Base-by-base conservation (phyloP, 1,140 invertebrate genomes). In the Phortica variegata region DNA sequence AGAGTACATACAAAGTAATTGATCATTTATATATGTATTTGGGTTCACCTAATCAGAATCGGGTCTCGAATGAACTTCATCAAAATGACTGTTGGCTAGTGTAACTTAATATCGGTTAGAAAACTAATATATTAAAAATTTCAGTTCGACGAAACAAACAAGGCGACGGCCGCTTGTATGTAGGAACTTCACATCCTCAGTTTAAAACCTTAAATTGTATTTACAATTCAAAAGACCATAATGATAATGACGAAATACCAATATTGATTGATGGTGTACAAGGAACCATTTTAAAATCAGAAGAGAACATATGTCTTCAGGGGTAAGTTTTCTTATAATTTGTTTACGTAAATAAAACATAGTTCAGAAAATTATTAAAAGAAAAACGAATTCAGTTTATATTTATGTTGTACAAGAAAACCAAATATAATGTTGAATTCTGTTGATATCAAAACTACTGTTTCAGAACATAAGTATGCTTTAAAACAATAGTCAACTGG, bases 121-220 rank as follows among this genome's bases (percentile, higher is more conserved):
- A 3, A 18, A 16, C 6, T 29, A 6, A 43, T 32, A 41, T 41
- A 37, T 36, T 33, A 21, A 10, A 26, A 17, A 6, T 71, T 73
- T 23, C 21, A 81, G 79, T 71, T 38, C 77, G 81, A 60, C 80
- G 86, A 37, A 87, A 88, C 70, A 75, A 85, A 42, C 80, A 85
- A 36, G 92, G 92, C 12, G 84, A 88, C 65, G 90, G 93, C 71
- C 79, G 85, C 16, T 72, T 95, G 23, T 96, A 95, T 77, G 83
- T 95, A 29, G 80, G 83, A 4, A 78, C 82, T 1, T 78, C 78
- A 10, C 90, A 93, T 77, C 66, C 75, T 6, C 83, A 85, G 13
- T 91, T 85, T 73, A 77, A 83, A 32, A 84, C 87, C 58, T 65
- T 95, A 33, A 81, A 82, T 48, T 83, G 82, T 26, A 71, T 95